A percentile compares a stretch with the other conserved stretches of the same genome.
Conservation (phyloP, 2,797 vertebrate species). For the Pangasius mekongensis region DNA sequence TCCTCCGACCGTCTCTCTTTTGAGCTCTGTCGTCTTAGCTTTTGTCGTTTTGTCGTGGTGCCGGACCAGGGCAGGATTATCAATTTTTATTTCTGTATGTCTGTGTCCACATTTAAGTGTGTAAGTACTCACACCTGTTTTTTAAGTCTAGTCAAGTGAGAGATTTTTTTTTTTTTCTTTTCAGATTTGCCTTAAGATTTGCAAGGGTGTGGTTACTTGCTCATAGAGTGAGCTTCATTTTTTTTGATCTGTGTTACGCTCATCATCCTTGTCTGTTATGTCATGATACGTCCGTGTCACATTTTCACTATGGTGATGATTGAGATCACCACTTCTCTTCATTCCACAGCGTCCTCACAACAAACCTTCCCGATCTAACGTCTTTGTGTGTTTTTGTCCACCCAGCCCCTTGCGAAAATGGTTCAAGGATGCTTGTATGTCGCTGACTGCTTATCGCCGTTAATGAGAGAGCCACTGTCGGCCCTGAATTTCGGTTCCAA, state of each 20-base stretch:
- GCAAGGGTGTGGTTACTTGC: conserved; percentile 35
- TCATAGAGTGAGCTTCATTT: background rate
- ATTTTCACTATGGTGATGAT: background rate
- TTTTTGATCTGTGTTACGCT: background rate
- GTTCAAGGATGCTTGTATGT: background rate
- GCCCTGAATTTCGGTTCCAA: background rate
- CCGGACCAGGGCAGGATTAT: conserved; percentile 37
- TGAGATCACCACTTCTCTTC: background rate
- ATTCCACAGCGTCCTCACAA: background rate
- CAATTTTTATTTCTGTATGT: conserved; percentile 11
- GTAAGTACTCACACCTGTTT: conserved; percentile 12
- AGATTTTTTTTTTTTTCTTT: background rate
- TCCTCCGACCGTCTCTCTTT: conserved; percentile 23
- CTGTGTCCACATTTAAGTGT: background rate
- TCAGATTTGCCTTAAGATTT: conserved; percentile 22
- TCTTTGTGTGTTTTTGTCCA: conserved; percentile 1
- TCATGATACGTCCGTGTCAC: background rate
- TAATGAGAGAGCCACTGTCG: background rate
- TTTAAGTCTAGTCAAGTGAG: background rate
- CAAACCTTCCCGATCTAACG: background rate
- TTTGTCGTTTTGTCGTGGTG: conserved; percentile 14
- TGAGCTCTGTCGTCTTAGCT: conserved; percentile 42
- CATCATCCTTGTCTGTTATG: background rate
- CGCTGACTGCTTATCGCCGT: background rate
- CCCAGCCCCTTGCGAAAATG: background rate